A percentile compares a stretch with the other conserved stretches of the same genome.
These are phyloP conservation scores for Horisme vitalbata DNA, from an alignment of 2,888 invertebrate genomes.

Conservation along the genomic window DNA sequence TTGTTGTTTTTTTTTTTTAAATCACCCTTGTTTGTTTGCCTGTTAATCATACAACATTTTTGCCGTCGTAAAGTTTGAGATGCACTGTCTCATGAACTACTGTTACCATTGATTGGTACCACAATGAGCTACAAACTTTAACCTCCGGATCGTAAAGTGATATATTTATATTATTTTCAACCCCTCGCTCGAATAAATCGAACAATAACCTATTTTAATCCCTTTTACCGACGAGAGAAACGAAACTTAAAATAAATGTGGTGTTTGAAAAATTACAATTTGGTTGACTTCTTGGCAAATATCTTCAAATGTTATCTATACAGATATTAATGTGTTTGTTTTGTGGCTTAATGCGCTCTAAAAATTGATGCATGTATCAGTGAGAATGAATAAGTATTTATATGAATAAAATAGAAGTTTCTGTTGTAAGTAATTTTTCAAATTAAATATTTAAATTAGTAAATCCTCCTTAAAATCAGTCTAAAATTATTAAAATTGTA, in stretches of 20 bases:
- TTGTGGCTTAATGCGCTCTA: slow-evolving; percentile 36
- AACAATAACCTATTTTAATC: slow-evolving; percentile 61
- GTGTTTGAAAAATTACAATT: slow-evolving; percentile 72
- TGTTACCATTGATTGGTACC: slow-evolving; percentile 71
- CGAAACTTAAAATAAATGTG: slow-evolving; percentile 49
- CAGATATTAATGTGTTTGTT: slow-evolving; percentile 57
- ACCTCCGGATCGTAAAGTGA: slow-evolving; percentile 72
- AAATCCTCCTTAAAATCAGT: too few species aligned
- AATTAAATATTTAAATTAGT: too few species aligned
- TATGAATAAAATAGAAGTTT: too few species aligned
- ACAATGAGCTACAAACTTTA: slow-evolving; percentile 74
- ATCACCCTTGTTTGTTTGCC: not conserved
- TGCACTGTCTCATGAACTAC: slow-evolving; percentile 45
- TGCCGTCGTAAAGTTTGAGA: slow-evolving; percentile 50
- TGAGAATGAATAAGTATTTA: too few species aligned
- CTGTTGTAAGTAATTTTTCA: too few species aligned
- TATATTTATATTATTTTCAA: slow-evolving; percentile 78
- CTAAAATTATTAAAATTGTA: too few species aligned
- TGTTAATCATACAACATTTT: too few species aligned
- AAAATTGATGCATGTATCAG: slow-evolving; percentile 27
- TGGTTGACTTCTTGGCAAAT: slow-evolving; percentile 61
- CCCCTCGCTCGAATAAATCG: slow-evolving; percentile 55
- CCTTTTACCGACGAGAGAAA: slow-evolving; percentile 35
- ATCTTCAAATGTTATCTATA: slow-evolving; percentile 42
- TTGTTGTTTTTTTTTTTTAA: not conserved